Percentiles rank a stretch among this genome's conserved stretches.
Conservation (phyloP, 1,140 invertebrate genomes). For the Drosophila funebris region DNA sequence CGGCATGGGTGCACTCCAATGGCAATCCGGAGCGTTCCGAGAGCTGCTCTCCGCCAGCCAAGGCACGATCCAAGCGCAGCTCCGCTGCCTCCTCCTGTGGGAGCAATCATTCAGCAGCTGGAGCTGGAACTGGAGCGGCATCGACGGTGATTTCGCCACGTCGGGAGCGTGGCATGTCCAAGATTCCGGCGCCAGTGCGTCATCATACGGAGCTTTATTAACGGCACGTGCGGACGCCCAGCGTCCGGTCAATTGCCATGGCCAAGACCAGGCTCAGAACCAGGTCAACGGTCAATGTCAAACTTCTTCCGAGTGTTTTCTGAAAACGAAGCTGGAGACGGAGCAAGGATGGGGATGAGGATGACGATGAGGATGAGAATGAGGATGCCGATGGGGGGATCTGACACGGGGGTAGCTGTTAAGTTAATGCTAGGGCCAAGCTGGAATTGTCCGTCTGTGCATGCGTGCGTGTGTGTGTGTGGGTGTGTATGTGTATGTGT, state of each 20-base stretch:
- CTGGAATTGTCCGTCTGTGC: constrained; percentile 63
- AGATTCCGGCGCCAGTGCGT: constrained; percentile 81
- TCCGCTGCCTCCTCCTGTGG: constrained; percentile 78
- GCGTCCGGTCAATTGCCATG: constrained; percentile 54
- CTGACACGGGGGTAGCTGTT: constrained; percentile 22
- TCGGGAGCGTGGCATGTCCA: constrained; percentile 76
- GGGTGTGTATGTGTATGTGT: background rate
- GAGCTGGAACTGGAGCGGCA: background rate
- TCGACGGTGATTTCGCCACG: constrained; percentile 67
- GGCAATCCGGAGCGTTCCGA: constrained; percentile 86
- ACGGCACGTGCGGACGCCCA: constrained; percentile 67
- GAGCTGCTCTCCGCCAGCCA: constrained; percentile 76
- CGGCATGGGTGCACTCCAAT: constrained; percentile 90
- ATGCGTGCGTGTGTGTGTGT: constrained; percentile 4
- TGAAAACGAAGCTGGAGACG: constrained; percentile 38
- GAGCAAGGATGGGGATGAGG: background rate
- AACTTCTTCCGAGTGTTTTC: constrained; percentile 56
- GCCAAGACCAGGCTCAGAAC: constrained; percentile 22
- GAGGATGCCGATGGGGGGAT: background rate
- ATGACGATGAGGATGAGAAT: background rate
- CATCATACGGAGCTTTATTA: constrained; percentile 83
- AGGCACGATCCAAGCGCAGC: constrained; percentile 75
- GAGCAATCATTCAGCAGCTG: constrained; percentile 57
- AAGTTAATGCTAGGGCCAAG: constrained; percentile 64
- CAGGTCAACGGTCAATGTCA: constrained; percentile 2